phyloP scores from a whole-genome alignment of 2,888 invertebrate species.

The Pomacea canaliculata region DNA sequence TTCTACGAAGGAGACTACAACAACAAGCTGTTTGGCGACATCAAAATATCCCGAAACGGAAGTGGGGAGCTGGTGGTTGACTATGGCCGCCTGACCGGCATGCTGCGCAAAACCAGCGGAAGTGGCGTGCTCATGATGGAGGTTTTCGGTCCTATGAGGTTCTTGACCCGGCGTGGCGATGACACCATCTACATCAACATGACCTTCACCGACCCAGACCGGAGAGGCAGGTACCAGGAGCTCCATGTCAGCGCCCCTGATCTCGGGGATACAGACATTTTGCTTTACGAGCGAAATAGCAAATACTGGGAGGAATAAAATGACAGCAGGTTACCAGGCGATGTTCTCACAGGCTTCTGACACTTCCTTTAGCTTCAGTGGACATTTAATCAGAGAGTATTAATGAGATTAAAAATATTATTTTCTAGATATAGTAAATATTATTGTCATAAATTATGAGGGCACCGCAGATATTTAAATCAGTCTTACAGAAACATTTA shows the following conservation, averaged over 20 bases:
- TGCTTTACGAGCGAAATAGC: not conserved
- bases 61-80: not conserved
- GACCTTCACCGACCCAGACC: not conserved
- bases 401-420: too few relatives aligned
- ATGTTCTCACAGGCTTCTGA: too few relatives aligned
- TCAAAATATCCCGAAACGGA: conserved; percentile 9
- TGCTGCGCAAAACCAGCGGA: not conserved
- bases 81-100: conserved; percentile 2
- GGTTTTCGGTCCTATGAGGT: not conserved
- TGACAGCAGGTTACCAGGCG: too few relatives aligned
- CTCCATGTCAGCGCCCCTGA: not conserved
- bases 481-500: too few relatives aligned
- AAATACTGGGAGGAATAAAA: not conserved
- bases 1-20: conserved; percentile 32
- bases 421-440: too few relatives aligned
- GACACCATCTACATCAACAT: not conserved
- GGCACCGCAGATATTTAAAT: too few relatives aligned
- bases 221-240: not conserved
- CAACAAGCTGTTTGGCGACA: conserved; percentile 30
- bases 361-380: too few relatives aligned
- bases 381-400: too few relatives aligned
- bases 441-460: too few relatives aligned
- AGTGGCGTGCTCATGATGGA: not conserved
- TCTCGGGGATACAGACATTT: not conserved
- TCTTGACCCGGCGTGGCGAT: not conserved